Base-by-base conservation (phyloP, 2,888 invertebrate species). In the Limnephilus lunatus region DNA sequence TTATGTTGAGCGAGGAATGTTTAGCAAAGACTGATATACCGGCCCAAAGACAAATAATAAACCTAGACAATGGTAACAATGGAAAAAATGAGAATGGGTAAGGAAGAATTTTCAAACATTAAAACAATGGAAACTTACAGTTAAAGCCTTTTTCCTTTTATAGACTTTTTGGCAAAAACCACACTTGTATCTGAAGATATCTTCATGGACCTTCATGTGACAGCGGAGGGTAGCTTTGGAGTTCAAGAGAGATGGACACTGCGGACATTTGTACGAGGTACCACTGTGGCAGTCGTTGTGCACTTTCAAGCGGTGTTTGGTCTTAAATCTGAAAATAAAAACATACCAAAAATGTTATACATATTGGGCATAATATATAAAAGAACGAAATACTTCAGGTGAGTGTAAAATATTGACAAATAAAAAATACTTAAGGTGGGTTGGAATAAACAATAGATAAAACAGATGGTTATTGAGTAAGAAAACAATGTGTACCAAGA, bases 161-260 rank as follows among this genome's bases (percentile, higher is more conserved):
- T 92, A 93, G n/a, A 85, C 92, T 86, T 93, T 93, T 81, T 92
- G 92, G 68, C 93, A 93, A 83, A 93, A 91, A 44, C 86, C 92
- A 53, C 93, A 93, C 48, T 91, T 85, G 35, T 91, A 93, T 39
- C 91, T 83, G 85, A 80, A 92, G 12, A 83, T 53, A 30, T 92
- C 92, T n/a, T 92, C 91, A 48, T 93, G 93, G 48, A 93, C 86
- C 30, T 25, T 81, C 92, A 92, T 91, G 83, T 93, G 93, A 83
- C 68, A 90, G 15, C 91, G 85, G 30, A 93, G 92, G 5, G 92
- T 92, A 80, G 87, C 48, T 53, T 91, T 90, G 30, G 93, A 89
- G 48, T 92, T 93, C 85, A 93, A 89, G 11, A 93, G 35, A 15
- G 92, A 91, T 14, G 93, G 92, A 85, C 93, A 93, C 48, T 92